A percentile compares a stretch with the other conserved stretches of the same genome.
phyloP scores from a whole-genome alignment of 1,140 invertebrate genomes.

The Megathymus violae region DNA sequence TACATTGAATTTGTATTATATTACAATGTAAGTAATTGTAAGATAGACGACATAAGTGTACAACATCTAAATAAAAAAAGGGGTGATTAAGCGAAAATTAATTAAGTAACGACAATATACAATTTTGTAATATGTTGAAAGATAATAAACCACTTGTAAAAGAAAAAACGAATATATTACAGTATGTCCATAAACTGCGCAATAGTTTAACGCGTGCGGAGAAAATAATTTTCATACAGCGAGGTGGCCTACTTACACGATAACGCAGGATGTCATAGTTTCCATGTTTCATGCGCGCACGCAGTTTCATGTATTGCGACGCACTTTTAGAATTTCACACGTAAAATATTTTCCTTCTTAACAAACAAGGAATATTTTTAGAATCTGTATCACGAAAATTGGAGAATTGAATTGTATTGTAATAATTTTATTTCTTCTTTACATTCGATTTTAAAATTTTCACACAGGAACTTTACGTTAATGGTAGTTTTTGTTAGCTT shows the following conservation, averaged over 20 bases:
- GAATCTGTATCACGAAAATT: too few relatives aligned
- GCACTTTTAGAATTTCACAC: not conserved
- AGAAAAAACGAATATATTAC: not conserved
- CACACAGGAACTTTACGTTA: too few relatives aligned
- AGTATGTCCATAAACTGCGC: slow-evolving; percentile 51
- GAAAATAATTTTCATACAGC: slow-evolving; percentile 78
- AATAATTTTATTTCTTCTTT: too few relatives aligned
- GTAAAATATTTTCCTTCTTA: not conserved
- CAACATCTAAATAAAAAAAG: too few relatives aligned
- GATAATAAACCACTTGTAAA: not conserved
- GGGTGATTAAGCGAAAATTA: too few relatives aligned
- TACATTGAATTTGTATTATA: too few relatives aligned
- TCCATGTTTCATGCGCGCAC: slow-evolving; percentile 47
- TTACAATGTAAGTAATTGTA: too few relatives aligned
- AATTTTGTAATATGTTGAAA: not conserved
- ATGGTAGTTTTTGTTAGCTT: too few relatives aligned
- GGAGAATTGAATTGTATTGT: too few relatives aligned
- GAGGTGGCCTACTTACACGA: slow-evolving; percentile 72
- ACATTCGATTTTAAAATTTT: too few relatives aligned
- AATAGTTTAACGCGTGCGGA: slow-evolving; percentile 53
- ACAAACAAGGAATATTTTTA: too few relatives aligned
- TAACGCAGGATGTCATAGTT: slow-evolving; percentile 77
- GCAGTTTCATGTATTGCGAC: slow-evolving; percentile 28
- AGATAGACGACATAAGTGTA: too few relatives aligned
- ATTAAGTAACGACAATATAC: not conserved